Conservation (phyloP, 2,888 invertebrate genomes). For the Caradrina clavipalpis region DNA sequence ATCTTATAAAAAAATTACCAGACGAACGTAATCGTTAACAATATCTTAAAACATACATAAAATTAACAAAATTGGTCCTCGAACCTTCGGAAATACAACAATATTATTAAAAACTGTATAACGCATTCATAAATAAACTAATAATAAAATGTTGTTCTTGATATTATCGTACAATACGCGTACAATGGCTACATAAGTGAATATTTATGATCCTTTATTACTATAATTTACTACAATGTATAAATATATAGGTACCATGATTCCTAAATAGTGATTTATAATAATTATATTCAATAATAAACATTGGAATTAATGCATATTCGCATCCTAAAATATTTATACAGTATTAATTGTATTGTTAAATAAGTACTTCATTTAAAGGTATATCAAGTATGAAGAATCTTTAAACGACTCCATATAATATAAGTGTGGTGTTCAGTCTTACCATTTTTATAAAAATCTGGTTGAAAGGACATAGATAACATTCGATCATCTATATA, state of each 20-base stretch:
- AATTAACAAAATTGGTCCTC: constrained; percentile 61
- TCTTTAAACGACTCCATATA: constrained; percentile 60
- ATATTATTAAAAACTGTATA: constrained; percentile 41
- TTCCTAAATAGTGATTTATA: constrained; percentile 41
- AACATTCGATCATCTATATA: constrained; percentile 48
- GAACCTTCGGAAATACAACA: constrained; percentile 60
- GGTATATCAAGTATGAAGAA: constrained; percentile 71
- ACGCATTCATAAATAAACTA: constrained; percentile 39
- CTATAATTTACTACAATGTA: constrained; percentile 29
- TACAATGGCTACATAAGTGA: constrained; percentile 32
- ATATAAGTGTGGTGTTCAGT: constrained; percentile 80
- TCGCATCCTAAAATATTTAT: constrained; percentile 50
- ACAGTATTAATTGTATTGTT: constrained; percentile 55
- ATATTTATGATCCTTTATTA: constrained; percentile 16
- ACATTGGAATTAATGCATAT: constrained; percentile 40
- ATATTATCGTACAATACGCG: constrained; percentile 3
- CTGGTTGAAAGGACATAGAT: constrained; percentile 64
- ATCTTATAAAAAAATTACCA: constrained; percentile 8
- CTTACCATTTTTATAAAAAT: constrained; percentile 78
- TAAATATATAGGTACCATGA: constrained; percentile 32
- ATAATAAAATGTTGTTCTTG: constrained; percentile 35
- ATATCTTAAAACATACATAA: constrained; percentile 45
- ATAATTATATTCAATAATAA: constrained; percentile 22
- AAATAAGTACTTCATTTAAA: constrained; percentile 83
- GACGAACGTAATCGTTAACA: constrained; percentile 30